Evolutionary conservation across 2,888 invertebrate species (phyloP).

Genomic region (Tachina lurida): DNA sequence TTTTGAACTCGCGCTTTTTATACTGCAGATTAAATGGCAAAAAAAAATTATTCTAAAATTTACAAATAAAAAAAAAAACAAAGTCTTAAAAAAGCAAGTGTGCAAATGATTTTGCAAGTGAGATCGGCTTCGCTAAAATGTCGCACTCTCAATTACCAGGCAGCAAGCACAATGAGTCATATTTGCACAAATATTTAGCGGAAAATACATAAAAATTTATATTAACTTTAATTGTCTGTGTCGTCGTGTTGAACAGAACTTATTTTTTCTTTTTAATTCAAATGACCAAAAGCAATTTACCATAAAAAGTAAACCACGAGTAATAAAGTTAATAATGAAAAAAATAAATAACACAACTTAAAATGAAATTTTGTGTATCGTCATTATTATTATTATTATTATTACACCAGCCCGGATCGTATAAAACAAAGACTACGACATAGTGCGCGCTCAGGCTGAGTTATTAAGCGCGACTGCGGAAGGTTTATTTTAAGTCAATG

Average conservation of each 20-base stretch:
- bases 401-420: slow-evolving; percentile 23
- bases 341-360: not conserved
- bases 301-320: slow-evolving; percentile 56
- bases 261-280: slow-evolving; percentile 17
- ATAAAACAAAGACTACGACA: slow-evolving; percentile 53
- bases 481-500: slow-evolving; percentile 70
- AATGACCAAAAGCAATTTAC: slow-evolving; percentile 39
- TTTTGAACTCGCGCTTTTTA: slow-evolving; percentile 51
- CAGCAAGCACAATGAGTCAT: slow-evolving; percentile 64
- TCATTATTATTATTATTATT: slow-evolving; percentile 37
- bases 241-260: slow-evolving; percentile 38
- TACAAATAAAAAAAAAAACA: slow-evolving; percentile 6
- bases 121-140: slow-evolving; percentile 33
- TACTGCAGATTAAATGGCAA: slow-evolving; percentile 51
- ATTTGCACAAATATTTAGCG: slow-evolving; percentile 66
- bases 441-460: slow-evolving; percentile 20
- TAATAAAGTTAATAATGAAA: slow-evolving; percentile 47
- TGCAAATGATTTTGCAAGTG: slow-evolving; percentile 22
- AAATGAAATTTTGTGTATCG: slow-evolving; percentile 49
- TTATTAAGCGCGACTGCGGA: slow-evolving; percentile 47
- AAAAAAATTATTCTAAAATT: slow-evolving; percentile 41
- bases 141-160: slow-evolving; percentile 53
- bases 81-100: slow-evolving; percentile 12
- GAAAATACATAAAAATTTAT: slow-evolving; percentile 59
- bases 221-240: slow-evolving; percentile 66